Conservation (phyloP, 2,888 invertebrate species). For the Lasiommata megera region DNA sequence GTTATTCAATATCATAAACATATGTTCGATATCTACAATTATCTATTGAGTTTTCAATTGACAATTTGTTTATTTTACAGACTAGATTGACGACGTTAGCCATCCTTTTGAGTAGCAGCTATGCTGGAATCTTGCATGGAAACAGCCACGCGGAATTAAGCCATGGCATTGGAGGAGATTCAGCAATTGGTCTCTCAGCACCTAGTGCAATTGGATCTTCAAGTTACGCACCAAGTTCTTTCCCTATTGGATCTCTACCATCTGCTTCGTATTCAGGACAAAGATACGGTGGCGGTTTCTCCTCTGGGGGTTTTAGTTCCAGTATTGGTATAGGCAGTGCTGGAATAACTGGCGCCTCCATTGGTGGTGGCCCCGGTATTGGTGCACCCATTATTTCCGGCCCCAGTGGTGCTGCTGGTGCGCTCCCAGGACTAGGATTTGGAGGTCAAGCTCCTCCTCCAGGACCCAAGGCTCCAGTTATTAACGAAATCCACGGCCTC, state of each 20-base stretch:
- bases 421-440: conserved; percentile 25
- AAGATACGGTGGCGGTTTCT: conserved; percentile 32
- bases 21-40: background rate
- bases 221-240: conserved; percentile 69
- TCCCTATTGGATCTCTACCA: conserved; percentile 66
- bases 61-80: conserved; percentile 51
- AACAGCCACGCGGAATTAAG: conserved; percentile 26
- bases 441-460: conserved; percentile 51
- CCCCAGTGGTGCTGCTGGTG: conserved; percentile 26
- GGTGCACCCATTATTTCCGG: conserved; percentile 23
- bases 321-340: conserved; percentile 31
- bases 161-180: conserved; percentile 26
- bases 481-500: conserved; percentile 64
- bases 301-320: conserved; percentile 27
- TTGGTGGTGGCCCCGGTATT: conserved; percentile 24
- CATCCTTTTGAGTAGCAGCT: conserved; percentile 64
- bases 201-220: conserved; percentile 40
- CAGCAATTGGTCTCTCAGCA: conserved; percentile 31
- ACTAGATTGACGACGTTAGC: conserved; percentile 67
- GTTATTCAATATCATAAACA: conserved; percentile 38
- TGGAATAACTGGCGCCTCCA: conserved; percentile 30
- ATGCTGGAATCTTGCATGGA: conserved; percentile 45
- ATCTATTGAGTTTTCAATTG: background rate
- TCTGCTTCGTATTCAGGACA: conserved; percentile 64
- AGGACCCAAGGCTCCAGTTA: conserved; percentile 64